These are phyloP conservation scores for Cosmorhoe ocellata DNA, from an alignment of 2,888 invertebrate genomes.

Conservation along the genomic window DNA sequence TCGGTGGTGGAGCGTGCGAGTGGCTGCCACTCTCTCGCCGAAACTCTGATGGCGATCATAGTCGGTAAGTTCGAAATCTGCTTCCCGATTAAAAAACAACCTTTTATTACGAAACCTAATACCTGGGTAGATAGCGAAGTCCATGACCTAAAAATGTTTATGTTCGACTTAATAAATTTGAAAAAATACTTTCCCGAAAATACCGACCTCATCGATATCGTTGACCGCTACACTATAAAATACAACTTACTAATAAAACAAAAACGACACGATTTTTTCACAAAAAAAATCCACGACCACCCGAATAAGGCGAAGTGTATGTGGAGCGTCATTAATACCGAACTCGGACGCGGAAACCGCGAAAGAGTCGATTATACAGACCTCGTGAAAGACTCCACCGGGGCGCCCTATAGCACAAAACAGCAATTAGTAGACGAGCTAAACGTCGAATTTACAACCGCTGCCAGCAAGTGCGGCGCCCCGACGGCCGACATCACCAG, in stretches of 20 bases:
- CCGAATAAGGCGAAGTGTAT: conserved; percentile 10
- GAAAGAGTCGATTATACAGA: conserved; percentile 7
- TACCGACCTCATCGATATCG: no score
- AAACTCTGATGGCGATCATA: no score
- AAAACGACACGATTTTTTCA: not conserved
- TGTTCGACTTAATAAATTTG: no score
- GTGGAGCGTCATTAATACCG: conserved; percentile 12
- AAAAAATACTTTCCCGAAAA: no score
- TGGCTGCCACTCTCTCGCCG: no score
- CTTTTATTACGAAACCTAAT: no score
- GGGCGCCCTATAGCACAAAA: not conserved
- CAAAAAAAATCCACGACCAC: not conserved
- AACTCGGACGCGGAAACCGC: conserved; percentile 4
- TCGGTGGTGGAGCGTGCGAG: no score
- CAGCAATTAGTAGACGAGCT: not conserved
- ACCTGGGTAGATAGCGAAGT: no score
- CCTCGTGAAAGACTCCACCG: not conserved
- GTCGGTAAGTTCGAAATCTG: no score
- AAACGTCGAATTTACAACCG: not conserved
- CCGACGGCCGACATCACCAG: not conserved
- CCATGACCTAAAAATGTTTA: no score
- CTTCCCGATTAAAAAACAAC: no score
- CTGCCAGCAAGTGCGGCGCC: conserved; percentile 2
- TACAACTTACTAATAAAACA: conserved; percentile 1
- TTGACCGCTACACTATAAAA: not conserved